Evolutionary conservation across 1,140 invertebrate species (phyloP).

Genomic region (Platyscapa corneri): DNA sequence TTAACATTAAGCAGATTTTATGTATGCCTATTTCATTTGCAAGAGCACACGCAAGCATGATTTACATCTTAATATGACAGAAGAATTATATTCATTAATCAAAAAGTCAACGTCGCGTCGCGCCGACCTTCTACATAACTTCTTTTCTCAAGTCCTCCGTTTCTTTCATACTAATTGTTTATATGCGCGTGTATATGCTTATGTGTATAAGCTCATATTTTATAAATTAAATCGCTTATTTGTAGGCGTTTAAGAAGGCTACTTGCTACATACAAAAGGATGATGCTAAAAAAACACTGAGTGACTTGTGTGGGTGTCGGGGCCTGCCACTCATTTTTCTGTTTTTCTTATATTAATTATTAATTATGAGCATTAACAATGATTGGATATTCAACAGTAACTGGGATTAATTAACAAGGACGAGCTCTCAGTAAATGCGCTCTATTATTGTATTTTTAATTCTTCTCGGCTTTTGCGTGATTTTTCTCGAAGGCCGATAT

Average conservation of each 20-base stretch:
- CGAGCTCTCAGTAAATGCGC: neutral
- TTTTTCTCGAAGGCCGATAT: neutral
- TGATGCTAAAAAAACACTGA: too few species aligned
- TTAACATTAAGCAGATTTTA: neutral
- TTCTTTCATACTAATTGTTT: too few species aligned
- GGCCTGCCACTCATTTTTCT: neutral
- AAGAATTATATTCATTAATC: slow-evolving; percentile 2
- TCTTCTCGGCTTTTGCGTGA: slow-evolving; percentile 1
- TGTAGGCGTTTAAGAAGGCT: too few species aligned
- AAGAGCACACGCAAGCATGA: slow-evolving; percentile 6
- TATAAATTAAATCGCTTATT: too few species aligned
- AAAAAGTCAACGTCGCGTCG: neutral
- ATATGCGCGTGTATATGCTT: too few species aligned
- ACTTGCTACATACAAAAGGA: too few species aligned
- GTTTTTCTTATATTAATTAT: neutral
- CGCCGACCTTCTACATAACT: slow-evolving; percentile 9
- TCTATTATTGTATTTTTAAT: too few species aligned
- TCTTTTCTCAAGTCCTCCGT: neutral
- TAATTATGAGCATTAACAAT: slow-evolving; percentile 9
- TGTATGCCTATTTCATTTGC: too few species aligned
- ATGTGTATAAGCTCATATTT: too few species aligned
- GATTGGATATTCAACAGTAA: too few species aligned
- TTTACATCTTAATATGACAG: slow-evolving; percentile 30
- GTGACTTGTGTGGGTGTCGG: neutral
- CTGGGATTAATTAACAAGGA: neutral